Evolutionary conservation across 2,113 vertebrate species (phyloP).

Genomic region (Macrotus californicus): DNA sequence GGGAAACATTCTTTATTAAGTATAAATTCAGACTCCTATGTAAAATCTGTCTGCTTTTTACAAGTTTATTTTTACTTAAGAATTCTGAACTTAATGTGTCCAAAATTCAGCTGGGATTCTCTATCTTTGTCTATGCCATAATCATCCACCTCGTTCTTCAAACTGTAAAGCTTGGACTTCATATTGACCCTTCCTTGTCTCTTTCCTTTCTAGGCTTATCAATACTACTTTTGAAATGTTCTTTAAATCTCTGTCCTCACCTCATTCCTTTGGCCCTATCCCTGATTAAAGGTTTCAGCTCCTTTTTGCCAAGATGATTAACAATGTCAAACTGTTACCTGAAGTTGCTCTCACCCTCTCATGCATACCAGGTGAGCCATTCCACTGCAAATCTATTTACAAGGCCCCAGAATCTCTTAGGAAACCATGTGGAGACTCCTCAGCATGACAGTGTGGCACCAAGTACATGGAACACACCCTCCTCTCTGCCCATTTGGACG

Average conservation of each 20-base stretch:
- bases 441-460: no score
- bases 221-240: not conserved
- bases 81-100: not conserved
- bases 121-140: not conserved
- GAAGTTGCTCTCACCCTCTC: not conserved
- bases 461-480: accelerated
- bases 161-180: not conserved
- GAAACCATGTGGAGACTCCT: not conserved
- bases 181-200: not conserved
- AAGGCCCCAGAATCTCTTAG: not conserved
- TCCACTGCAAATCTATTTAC: not conserved
- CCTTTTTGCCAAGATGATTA: not conserved
- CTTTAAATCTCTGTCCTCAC: not conserved
- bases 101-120: not conserved
- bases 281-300: not conserved
- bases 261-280: not conserved
- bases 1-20: not conserved
- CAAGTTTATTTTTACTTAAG: not conserved
- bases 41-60: not conserved
- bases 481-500: not conserved
- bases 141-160: not conserved
- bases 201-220: not conserved
- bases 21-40: not conserved
- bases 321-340: not conserved
- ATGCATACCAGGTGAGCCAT: not conserved